Evolutionary conservation across 2,113 vertebrate species (phyloP), one percentile per base, ranked within the genome.

Genomic region (Euleptes europaea): DNA sequence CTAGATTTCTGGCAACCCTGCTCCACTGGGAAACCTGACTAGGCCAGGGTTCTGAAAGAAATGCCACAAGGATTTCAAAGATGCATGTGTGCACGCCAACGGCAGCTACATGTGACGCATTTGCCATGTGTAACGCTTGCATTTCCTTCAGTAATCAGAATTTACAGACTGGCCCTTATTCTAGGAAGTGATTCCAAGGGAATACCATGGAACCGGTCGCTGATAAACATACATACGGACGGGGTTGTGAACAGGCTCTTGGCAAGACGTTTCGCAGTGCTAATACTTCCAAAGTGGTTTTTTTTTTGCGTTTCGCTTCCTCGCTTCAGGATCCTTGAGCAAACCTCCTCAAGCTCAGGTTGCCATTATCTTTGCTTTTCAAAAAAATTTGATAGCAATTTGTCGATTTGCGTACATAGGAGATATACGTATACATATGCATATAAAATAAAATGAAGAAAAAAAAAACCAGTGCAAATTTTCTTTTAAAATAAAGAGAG

Each of bases 381-480:
- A 3, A 54, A 86, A 3, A 63, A 92, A 88, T 91, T 82, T 3
- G 90, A 90, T 91, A 71, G 51, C 91, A 85, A 90, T 8, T 54
- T 84, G 87, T 92, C 93, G 31, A 31, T 82, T 69, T 73, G 87
- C 49, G 19, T 91, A 3, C 90, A 80, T 33, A 31, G 3, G 71
- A 82, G 85, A 44, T 9, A 79, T 63, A 83, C 14, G 33, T 1
- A 66, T 63, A 47, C 40, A 84, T 85, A 40, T 3, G 78, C 33
- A 63, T 26, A 79, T 88, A 78, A 85, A 75, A 67, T 21, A 83
- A 75, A 81, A 84, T 0, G 17, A 2, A 87, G 79, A 38, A n/a
- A 82, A 87, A 70, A 88, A 88, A 89, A 89, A 65, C 74, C 94
- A 94, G 96, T 97, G 97, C 97, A 97, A 94, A 78, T 86, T 31